Conservation (phyloP, 2,113 vertebrate species). For the Willisornis vidua region DNA sequence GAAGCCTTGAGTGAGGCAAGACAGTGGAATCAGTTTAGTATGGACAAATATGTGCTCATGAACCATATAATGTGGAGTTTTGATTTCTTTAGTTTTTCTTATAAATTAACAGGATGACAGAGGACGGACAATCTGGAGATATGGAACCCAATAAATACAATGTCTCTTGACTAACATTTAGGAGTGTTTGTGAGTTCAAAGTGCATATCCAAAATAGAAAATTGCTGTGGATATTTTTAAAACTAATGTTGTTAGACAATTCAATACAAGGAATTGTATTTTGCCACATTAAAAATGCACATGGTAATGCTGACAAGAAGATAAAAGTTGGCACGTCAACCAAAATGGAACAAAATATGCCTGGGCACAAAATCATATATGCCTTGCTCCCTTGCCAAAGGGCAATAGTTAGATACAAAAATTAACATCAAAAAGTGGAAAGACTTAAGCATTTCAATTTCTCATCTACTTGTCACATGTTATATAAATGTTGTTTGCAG, state of each 20-base stretch:
- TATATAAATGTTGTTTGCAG: conserved; percentile 31
- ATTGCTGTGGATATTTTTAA: not conserved
- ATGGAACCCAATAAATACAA: not conserved
- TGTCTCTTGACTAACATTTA: not conserved
- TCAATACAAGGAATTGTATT: not conserved
- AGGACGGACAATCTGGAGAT: not conserved
- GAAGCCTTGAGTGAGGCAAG: not conserved
- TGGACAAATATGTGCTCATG: not conserved
- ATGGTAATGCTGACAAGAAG: not conserved
- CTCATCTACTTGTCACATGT: conserved; percentile 13
- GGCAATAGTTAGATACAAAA: conserved; percentile 20
- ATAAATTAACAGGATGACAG: not conserved
- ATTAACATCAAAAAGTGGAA: conserved; percentile 19
- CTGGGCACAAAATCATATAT: not conserved
- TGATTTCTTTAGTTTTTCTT: not conserved
- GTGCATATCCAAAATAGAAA: not conserved
- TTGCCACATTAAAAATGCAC: conserved; percentile 2
- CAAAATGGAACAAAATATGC: not conserved
- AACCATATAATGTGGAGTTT: not conserved
- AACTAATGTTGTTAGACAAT: not conserved
- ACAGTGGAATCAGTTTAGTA: not conserved
- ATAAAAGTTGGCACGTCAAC: not conserved
- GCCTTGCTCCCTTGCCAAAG: not conserved
- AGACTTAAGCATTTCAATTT: conserved; percentile 35
- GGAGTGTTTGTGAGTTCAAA: not conserved